Base-by-base conservation (phyloP, 1,140 invertebrate species). In the Drosophila mayri region DNA sequence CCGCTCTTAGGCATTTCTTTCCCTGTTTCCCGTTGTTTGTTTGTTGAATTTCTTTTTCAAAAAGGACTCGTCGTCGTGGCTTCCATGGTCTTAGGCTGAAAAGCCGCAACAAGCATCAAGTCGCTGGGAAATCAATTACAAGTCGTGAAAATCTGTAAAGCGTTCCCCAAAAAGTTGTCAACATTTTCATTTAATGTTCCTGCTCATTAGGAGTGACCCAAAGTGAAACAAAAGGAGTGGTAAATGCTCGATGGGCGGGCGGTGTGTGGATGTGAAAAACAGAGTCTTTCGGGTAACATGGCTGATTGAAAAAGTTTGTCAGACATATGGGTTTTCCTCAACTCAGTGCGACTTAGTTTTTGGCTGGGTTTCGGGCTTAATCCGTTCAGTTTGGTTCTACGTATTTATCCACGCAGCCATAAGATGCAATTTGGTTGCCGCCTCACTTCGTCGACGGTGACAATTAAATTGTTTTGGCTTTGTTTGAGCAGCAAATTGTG, bases 391-490 rank as follows among this genome's bases (percentile, higher is more conserved):
- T 54, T 28, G 32, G 38, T 43, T 47, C 5, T 47, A 22, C 20
- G 37, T 63, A 74, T 73, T 73, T 73, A 72, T 73, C 54, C 47
- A 41, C 44, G 68, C 38, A 55, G 70, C 37, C 52, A 72, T 50
- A 72, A 72, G 54, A 76, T 76, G 72, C 72, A 76, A 74, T 74
- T 74, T 74, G 49, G 65, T 71, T 72, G 65, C 52, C 68, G 65
- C 52, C 68, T 47, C 63, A 57, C 74, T 78, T 67, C 66, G 47
- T 71, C 61, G 40, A 64, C 47, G 70, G 80, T 82, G 85, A 88
- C 84, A 88, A 88, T 88, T 88, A 88, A 88, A 88, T 90, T 88
- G 80, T 88, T 88, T 88, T 88, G 85, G 84, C 84, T 88, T 90
- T 88, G 85, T 88, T 88, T 80, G 68, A 90, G 85, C 76, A 55